phyloP scores from a whole-genome alignment of 2,113 vertebrate species.

The Picathartes gymnocephalus region DNA sequence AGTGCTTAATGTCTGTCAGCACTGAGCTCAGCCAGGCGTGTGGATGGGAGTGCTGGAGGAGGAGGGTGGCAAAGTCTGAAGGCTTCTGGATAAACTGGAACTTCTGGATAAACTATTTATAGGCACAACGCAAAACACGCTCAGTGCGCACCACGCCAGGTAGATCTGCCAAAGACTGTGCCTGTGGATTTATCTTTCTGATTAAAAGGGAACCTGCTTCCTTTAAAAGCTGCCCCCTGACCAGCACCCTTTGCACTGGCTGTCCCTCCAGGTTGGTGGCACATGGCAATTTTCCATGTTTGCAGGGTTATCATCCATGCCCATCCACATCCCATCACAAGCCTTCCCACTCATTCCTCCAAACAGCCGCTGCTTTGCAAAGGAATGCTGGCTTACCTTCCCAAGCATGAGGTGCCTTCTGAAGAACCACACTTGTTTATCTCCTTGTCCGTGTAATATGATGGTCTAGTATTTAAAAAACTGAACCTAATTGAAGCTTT shows the following conservation, averaged over 20 bases:
- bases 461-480: neutral
- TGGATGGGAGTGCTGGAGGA: neutral
- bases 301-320: neutral
- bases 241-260: neutral
- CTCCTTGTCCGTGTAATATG: neutral
- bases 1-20: neutral
- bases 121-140: neutral
- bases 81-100: neutral
- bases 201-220: neutral
- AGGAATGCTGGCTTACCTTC: neutral
- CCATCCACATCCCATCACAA: neutral
- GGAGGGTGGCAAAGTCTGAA: neutral
- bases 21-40: neutral
- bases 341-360: neutral
- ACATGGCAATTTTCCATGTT: neutral
- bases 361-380: neutral
- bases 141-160: neutral
- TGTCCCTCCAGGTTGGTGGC: neutral
- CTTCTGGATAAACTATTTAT: neutral
- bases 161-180: neutral
- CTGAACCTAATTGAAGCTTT: neutral
- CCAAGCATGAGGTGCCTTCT: neutral
- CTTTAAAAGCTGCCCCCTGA: neutral
- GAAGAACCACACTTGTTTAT: neutral
- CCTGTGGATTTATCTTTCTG: neutral